These are phyloP conservation scores for Oryzias woworae DNA, from an alignment of 2,113 vertebrate species.

Conservation along the genomic window DNA sequence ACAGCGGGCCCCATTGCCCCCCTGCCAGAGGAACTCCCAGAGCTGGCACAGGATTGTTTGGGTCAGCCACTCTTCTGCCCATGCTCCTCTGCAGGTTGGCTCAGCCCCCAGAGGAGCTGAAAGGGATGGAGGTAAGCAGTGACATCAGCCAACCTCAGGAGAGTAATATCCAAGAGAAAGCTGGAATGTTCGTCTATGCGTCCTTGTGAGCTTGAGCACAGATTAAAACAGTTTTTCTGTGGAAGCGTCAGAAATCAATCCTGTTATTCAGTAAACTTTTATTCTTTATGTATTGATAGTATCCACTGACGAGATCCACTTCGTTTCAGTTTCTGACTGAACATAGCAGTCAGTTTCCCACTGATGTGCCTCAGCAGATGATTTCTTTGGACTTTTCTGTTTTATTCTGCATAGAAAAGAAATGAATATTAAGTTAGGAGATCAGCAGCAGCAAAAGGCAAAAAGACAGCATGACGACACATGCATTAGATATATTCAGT, in stretches of 20 bases:
- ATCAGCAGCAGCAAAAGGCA: conserved; percentile 7
- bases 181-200: conserved; percentile 27
- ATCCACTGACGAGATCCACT: conserved; percentile 25
- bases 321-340: conserved; percentile 28
- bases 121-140: conserved; percentile 37
- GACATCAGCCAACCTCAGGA: conserved; percentile 56
- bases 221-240: conserved; percentile 15
- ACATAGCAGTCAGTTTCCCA: conserved; percentile 27
- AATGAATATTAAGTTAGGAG: conserved; percentile 35
- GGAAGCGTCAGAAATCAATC: conserved; percentile 22
- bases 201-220: conserved; percentile 3
- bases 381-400: conserved; percentile 19
- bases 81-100: conserved; percentile 64
- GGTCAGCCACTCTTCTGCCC: conserved; percentile 78
- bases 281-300: conserved; percentile 39
- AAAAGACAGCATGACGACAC: conserved; percentile 33
- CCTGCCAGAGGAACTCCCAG: conserved; percentile 76
- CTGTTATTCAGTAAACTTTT: conserved; percentile 51
- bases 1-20: conserved; percentile 78
- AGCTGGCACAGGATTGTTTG: conserved; percentile 78
- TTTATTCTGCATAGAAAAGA: conserved; percentile 37
- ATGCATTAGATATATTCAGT: conserved; percentile 51
- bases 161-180: conserved; percentile 41
- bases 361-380: conserved; percentile 24
- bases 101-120: conserved; percentile 81